These are phyloP conservation scores for Elmis aenea DNA, from an alignment of 2,888 invertebrate genomes.

Conservation along the genomic window DNA sequence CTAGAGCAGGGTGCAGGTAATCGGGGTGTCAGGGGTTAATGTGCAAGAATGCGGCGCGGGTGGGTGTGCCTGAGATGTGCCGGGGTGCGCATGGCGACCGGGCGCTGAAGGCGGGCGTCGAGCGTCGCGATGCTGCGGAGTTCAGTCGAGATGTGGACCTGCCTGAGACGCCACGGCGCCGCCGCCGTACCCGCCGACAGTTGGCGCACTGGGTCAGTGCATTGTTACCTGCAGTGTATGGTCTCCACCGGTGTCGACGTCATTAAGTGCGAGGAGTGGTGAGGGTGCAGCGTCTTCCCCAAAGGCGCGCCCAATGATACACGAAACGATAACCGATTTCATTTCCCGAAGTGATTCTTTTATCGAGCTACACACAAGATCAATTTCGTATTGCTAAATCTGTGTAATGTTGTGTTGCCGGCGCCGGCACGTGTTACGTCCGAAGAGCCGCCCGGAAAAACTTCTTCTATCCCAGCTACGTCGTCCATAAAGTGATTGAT, in stretches of 20 bases:
- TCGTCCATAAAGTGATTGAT: no score
- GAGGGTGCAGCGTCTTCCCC: constrained; percentile 16
- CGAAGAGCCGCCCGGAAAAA: no score
- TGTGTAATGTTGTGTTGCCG: constrained; percentile 4
- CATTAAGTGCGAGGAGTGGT: constrained; percentile 20
- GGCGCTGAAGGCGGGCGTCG: constrained; percentile 42
- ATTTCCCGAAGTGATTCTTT: constrained; percentile 16
- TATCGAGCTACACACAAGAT: constrained; percentile 12
- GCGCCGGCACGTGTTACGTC: constrained; percentile 3
- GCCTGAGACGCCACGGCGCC: constrained; percentile 52
- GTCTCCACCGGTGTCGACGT: constrained; percentile 15
- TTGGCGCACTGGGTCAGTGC: constrained; percentile 13
- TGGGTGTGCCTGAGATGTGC: constrained; percentile 40
- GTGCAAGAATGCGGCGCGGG: constrained; percentile 43
- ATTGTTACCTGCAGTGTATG: constrained; percentile 17
- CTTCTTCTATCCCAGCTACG: no score
- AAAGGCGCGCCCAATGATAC: constrained; percentile 17
- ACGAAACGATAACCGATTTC: constrained; percentile 17
- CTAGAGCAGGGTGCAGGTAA: constrained; percentile 38
- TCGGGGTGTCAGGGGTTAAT: constrained; percentile 44
- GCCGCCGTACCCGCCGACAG: constrained; percentile 41
- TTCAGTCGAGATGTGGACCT: constrained; percentile 61
- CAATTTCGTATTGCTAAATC: constrained; percentile 6
- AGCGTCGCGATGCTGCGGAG: constrained; percentile 58
- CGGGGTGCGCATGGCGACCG: constrained; percentile 41